Evolutionary conservation across 2,113 vertebrate species (phyloP).

Genomic region (human (Homo sapiens)): GRCh38 chr2:59048001-59048500

Average conservation of each 20-base stretch:
- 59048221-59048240: conserved; percentile 10
- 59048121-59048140: conserved; percentile 24
- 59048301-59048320: conserved; percentile 47
- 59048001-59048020: not conserved
- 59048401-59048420: not conserved
- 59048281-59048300: conserved; percentile 58
- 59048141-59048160: conserved; percentile 59
- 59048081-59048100: not conserved
- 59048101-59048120: not conserved
- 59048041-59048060: not conserved
- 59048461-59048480: not conserved
- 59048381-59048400: not conserved
- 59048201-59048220: not conserved
- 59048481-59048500: not conserved
- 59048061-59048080: not conserved
- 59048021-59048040: not conserved
- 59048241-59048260: conserved; percentile 48
- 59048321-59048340: conserved; percentile 33
- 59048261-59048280: conserved; percentile 63
- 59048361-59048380: conserved; percentile 2
- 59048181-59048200: not conserved
- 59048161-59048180: conserved; percentile 37
- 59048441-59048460: not conserved
- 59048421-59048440: not conserved
- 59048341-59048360: not conserved